Percentiles rank a stretch among this genome's conserved stretches.
Conservation (phyloP, 2,113 vertebrate species). For the Bufo gargarizans region DNA sequence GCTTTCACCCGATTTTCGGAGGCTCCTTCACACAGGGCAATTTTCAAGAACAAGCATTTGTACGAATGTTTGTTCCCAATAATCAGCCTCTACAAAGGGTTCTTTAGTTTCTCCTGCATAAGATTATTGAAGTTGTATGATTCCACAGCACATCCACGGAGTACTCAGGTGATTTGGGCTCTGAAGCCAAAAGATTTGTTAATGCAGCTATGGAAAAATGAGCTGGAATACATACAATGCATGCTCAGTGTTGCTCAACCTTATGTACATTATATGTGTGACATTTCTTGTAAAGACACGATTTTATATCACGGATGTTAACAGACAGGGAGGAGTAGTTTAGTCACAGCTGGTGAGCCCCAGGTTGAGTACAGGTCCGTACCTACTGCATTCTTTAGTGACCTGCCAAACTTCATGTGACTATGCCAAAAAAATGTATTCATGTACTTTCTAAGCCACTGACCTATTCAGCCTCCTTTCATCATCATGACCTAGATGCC, state of each 20-base stretch:
- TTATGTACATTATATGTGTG: too few species aligned
- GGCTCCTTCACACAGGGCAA: too few species aligned
- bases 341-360: not conserved
- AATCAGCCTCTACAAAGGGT: too few species aligned
- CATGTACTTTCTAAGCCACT: not conserved
- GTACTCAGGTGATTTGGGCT: not conserved
- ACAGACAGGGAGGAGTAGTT: not conserved
- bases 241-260: too few species aligned
- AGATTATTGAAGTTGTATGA: too few species aligned
- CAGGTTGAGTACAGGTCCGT: not conserved
- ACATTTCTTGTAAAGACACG: too few species aligned
- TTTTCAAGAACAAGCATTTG: too few species aligned
- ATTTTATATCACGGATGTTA: not conserved
- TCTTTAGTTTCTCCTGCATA: too few species aligned
- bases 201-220: not conserved
- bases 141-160: too few species aligned
- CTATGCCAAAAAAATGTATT: not conserved
- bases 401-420: conserved; percentile 1
- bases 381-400: not conserved
- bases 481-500: not conserved
- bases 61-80: too few species aligned
- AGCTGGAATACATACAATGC: too few species aligned
- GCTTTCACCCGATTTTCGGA: too few species aligned
- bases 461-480: not conserved
- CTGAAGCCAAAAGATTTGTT: not conserved